Evolutionary conservation across 2,888 invertebrate genomes (phyloP).

Genomic region (Xanthorhoe spadicearia): DNA sequence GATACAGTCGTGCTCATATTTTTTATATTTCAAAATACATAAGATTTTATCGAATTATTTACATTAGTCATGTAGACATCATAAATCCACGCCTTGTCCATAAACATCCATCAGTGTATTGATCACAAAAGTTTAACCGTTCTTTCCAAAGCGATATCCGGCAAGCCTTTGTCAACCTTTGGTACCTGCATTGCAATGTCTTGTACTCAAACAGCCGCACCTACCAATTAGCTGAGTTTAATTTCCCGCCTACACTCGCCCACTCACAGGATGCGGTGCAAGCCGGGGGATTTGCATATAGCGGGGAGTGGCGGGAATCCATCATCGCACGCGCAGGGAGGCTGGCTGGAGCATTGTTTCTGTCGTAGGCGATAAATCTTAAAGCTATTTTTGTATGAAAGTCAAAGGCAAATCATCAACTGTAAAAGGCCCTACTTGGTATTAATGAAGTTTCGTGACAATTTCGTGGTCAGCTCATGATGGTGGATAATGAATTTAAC

Average conservation of each 20-base stretch:
- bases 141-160: neutral
- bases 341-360: constrained; percentile 21
- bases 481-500: no score
- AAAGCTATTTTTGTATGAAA: neutral
- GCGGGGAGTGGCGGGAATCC: constrained; percentile 39
- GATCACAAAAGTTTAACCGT: no score
- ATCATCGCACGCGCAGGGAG: constrained; percentile 39
- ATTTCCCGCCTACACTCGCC: constrained; percentile 38
- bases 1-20: no score
- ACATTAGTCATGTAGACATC: no score
- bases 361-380: constrained; percentile 10
- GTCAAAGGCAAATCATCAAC: no score
- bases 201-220: constrained; percentile 24
- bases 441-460: no score
- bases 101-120: no score
- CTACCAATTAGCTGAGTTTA: constrained; percentile 43
- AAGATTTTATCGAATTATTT: no score
- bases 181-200: constrained; percentile 6
- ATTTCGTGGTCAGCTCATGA: no score
- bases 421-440: no score
- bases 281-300: constrained; percentile 45
- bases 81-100: no score
- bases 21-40: no score
- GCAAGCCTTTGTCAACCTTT: neutral
- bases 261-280: constrained; percentile 41